These are phyloP conservation scores for Maconellicoccus hirsutus DNA, from an alignment of 1,140 invertebrate species.

Conservation along the genomic window DNA sequence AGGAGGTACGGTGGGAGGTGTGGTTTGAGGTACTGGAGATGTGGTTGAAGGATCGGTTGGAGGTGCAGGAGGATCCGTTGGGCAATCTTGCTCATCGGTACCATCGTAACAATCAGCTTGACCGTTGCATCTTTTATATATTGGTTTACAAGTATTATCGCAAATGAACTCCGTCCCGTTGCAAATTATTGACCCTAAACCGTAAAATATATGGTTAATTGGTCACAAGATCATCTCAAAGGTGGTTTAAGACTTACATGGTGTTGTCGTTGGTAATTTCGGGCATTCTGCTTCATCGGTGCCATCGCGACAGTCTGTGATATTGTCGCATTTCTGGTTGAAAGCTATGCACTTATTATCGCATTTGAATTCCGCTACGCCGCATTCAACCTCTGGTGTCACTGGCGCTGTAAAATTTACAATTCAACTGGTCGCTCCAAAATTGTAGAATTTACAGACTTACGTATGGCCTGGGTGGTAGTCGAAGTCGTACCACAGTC, in stretches of 20 bases:
- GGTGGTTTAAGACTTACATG: too few relatives aligned
- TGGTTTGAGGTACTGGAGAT: neutral
- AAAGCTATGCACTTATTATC: neutral
- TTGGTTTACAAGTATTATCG: neutral
- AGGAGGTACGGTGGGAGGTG: neutral
- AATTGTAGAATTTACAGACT: too few relatives aligned
- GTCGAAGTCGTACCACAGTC: too few relatives aligned
- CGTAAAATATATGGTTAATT: too few relatives aligned
- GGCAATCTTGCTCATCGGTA: neutral
- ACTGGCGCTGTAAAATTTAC: too few relatives aligned
- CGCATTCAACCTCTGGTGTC: too few relatives aligned
- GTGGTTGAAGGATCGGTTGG: neutral
- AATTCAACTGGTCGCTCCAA: too few relatives aligned
- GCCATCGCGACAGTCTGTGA: neutral
- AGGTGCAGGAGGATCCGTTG: neutral
- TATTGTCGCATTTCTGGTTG: neutral
- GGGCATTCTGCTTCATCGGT: neutral
- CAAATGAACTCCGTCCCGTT: too few relatives aligned
- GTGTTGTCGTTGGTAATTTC: neutral
- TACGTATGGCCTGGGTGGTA: too few relatives aligned
- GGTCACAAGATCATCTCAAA: too few relatives aligned
- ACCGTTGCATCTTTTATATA: neutral
- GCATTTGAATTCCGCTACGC: neutral
- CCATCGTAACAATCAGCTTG: neutral
- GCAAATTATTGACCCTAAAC: too few relatives aligned